These are phyloP conservation scores for Drosophila lutescens DNA, from an alignment of 2,888 invertebrate species.

Conservation along the genomic window DNA sequence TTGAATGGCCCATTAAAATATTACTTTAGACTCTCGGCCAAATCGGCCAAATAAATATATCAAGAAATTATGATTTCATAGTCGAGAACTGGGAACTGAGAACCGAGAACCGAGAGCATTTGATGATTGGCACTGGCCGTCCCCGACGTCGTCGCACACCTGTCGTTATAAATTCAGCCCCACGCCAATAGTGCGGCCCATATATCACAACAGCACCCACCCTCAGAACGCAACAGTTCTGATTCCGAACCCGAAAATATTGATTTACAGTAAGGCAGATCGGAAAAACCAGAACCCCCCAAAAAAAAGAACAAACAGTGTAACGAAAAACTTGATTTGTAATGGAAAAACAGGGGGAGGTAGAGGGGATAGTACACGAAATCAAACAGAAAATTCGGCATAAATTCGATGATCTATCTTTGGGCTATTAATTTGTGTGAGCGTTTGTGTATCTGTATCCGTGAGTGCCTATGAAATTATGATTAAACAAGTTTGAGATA, in stretches of 20 bases:
- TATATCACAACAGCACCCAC: slow-evolving; percentile 57
- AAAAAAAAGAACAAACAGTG: not conserved
- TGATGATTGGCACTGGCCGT: slow-evolving; percentile 33
- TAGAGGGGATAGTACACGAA: not conserved
- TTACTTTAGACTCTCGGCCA: slow-evolving; percentile 35
- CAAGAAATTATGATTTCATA: slow-evolving; percentile 42
- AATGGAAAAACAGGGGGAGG: not conserved
- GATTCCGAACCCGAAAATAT: slow-evolving; percentile 18
- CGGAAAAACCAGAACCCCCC: slow-evolving; percentile 18
- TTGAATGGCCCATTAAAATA: slow-evolving; percentile 58
- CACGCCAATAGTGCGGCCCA: slow-evolving; percentile 46
- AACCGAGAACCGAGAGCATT: slow-evolving; percentile 10
- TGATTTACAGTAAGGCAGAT: slow-evolving; percentile 58
- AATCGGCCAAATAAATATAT: slow-evolving; percentile 33
- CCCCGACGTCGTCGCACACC: slow-evolving; percentile 46
- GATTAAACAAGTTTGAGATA: slow-evolving; percentile 63
- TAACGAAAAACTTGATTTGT: slow-evolving; percentile 20
- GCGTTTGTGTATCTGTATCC: slow-evolving; percentile 33
- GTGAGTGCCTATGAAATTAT: slow-evolving; percentile 45
- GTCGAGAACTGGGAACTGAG: not conserved
- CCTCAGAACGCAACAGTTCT: slow-evolving; percentile 30
- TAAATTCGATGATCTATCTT: slow-evolving; percentile 32
- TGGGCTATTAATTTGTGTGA: slow-evolving; percentile 27
- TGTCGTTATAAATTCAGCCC: slow-evolving; percentile 69
- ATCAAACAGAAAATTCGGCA: slow-evolving; percentile 14